phyloP scores from a whole-genome alignment of 2,888 invertebrate species.

The Stenurella melanura region DNA sequence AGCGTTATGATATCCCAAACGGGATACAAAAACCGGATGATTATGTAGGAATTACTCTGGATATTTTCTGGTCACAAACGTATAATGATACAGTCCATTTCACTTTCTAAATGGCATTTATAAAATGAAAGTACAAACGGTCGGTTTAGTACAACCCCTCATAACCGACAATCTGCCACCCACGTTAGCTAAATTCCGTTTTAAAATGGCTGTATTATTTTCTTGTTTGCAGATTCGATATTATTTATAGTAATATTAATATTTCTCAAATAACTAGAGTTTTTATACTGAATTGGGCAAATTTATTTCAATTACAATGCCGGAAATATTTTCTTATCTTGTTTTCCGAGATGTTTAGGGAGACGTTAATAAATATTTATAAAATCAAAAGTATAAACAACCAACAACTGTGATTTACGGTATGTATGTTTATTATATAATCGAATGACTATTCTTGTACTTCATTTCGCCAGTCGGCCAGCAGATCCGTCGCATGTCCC shows the following conservation, averaged over 20 bases:
- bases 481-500: too few relatives aligned
- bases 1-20: background rate
- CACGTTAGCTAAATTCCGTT: background rate
- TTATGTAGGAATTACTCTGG: constrained; percentile 18
- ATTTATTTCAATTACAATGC: too few relatives aligned
- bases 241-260: background rate
- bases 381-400: too few relatives aligned
- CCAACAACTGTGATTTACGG: too few relatives aligned
- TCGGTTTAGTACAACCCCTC: constrained; percentile 9
- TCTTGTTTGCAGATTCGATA: background rate
- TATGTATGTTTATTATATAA: too few relatives aligned
- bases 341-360: too few relatives aligned
- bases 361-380: too few relatives aligned
- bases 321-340: too few relatives aligned
- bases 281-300: too few relatives aligned
- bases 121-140: constrained; percentile 30
- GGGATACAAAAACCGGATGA: constrained; percentile 1
- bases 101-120: constrained; percentile 20
- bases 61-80: constrained; percentile 29
- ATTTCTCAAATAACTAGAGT: background rate
- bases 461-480: too few relatives aligned
- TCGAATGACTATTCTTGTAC: too few relatives aligned
- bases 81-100: constrained; percentile 30
- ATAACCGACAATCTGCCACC: constrained; percentile 1
- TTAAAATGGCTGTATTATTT: background rate